Conservation (phyloP, 2,113 vertebrate species). For the Sphyrna mokarran region DNA sequence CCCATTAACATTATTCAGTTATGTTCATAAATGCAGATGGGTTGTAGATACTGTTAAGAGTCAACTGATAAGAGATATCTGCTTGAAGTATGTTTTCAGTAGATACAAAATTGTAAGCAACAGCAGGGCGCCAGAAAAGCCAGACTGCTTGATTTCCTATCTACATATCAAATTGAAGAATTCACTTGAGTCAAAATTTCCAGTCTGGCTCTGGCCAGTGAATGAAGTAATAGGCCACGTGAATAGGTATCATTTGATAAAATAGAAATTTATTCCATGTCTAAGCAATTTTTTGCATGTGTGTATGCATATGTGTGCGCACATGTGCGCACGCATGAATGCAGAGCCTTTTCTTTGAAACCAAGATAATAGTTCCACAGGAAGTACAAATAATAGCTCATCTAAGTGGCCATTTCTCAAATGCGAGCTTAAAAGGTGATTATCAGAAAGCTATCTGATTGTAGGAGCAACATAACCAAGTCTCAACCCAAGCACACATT, state of each 20-base stretch:
- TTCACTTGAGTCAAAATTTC: background rate
- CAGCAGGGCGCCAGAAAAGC: background rate
- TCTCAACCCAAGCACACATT: background rate
- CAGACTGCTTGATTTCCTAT: background rate
- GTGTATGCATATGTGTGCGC: too few species aligned
- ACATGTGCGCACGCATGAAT: too few species aligned
- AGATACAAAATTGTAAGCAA: background rate
- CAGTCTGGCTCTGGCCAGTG: background rate
- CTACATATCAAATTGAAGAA: background rate
- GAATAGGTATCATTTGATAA: background rate
- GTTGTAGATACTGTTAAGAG: background rate
- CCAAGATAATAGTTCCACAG: background rate
- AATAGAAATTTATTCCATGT: background rate
- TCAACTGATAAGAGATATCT: background rate
- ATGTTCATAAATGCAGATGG: background rate
- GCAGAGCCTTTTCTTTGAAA: background rate
- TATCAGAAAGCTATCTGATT: background rate
- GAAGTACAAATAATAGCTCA: background rate
- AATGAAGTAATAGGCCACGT: background rate
- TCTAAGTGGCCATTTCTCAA: background rate
- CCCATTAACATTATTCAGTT: background rate
- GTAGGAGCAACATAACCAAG: background rate
- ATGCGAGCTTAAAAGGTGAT: background rate
- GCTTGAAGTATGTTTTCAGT: background rate
- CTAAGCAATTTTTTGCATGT: background rate